Base-by-base conservation (phyloP, 2,888 invertebrate species). In the Escarpia spicata region DNA sequence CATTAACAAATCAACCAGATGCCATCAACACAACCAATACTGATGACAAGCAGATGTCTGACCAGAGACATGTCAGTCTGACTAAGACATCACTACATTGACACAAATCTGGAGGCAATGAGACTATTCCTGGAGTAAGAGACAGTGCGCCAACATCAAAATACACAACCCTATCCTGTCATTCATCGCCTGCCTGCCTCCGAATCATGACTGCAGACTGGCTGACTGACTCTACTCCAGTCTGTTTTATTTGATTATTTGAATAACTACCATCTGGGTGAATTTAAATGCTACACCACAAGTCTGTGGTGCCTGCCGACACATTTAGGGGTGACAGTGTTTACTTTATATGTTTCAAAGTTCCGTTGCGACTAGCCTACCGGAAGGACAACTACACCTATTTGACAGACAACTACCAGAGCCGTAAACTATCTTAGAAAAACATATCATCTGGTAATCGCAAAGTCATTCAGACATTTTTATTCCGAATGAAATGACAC, bases 321-420 rank as follows among this genome's bases (percentile, higher is more conserved):
- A 75, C 19, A 75, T 75, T 75, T 75, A 75, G 75, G 75, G 26
- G n/a, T 75, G 75, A 75, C 75, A 75, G 19, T 75, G 75, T 75
- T 75, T 75, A 75, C n/a, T 19, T 75, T 75, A 75, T 75, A 75
- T 75, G 75, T 75, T 75, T 75, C 19, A 75, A 75, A 75, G 75
- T 75, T 75, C 26, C 19, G 26, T 19, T 6, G 52, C 26, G 19
- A 26, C 75, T 37, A 37, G 37, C 37, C 37, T 75, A 75, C 26
- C n/a, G 75, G 26, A 75, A 26, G 75, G 75, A 19, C 3, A 26
- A 75, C 75, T 75, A 26, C 26, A 75, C 19, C 19, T 75, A 26
- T 26, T 75, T 75, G 75, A 75, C 75, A 75, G 75, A 75, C 75
- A 75, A 75, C 75, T 26, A 26, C 26, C 19, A 75, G n/a, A 26